Evolutionary conservation across 2,113 vertebrate genomes (phyloP).

Genomic region (Himantopus leucocephalus): DNA sequence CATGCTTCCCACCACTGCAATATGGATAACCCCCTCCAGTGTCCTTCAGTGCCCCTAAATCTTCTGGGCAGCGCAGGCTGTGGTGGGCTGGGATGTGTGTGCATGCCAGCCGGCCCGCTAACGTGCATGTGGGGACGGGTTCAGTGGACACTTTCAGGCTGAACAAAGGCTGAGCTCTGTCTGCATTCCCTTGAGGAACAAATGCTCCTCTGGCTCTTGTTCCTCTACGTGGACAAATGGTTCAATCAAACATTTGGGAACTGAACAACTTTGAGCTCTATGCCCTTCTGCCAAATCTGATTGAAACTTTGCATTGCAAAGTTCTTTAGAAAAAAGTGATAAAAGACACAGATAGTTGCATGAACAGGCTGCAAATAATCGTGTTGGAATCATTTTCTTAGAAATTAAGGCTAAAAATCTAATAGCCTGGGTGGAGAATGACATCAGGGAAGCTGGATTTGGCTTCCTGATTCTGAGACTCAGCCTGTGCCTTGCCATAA

Average conservation of each 20-base stretch:
- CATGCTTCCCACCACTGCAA: neutral
- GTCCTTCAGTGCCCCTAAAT: neutral
- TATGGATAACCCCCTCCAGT: neutral
- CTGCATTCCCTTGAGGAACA: neutral
- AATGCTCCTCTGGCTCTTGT: neutral
- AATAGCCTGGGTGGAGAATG: neutral
- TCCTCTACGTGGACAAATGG: neutral
- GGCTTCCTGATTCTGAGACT: constrained; percentile 29
- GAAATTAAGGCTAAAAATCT: neutral
- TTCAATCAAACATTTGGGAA: neutral
- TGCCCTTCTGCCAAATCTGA: neutral
- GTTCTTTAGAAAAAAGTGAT: neutral
- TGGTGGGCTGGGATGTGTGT: neutral
- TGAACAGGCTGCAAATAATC: neutral
- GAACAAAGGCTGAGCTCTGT: neutral
- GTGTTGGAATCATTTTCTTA: neutral
- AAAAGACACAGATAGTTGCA: neutral
- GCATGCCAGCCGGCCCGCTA: neutral
- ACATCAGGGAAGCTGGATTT: constrained; percentile 10
- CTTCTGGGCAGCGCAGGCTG: neutral
- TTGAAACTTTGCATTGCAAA: neutral
- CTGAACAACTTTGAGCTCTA: neutral
- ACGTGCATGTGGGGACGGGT: accelerated
- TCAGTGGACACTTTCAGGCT: neutral
- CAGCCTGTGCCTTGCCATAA: constrained; percentile 13